These are phyloP conservation scores for Oligia fasciuncula DNA, from an alignment of 2,888 invertebrate genomes.

Conservation along the genomic window DNA sequence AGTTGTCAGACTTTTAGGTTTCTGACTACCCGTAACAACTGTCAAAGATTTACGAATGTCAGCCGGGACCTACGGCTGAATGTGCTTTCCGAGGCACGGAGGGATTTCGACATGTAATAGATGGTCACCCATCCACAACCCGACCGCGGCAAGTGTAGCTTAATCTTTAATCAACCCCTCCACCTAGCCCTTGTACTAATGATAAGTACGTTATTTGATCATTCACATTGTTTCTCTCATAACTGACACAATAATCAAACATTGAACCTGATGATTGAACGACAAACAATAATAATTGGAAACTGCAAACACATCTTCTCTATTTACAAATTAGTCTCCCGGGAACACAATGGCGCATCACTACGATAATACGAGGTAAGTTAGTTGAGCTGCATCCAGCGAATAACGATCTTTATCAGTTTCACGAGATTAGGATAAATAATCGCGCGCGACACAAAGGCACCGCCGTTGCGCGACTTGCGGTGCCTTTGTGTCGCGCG, in stretches of 20 bases:
- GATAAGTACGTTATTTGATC: background rate
- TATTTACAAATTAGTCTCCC: constrained; percentile 44
- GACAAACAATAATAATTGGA: constrained; percentile 37
- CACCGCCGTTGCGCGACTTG: too few species aligned
- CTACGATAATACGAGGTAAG: constrained; percentile 11
- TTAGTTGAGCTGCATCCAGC: constrained; percentile 28
- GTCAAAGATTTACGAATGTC: too few species aligned
- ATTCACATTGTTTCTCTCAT: background rate
- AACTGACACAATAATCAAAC: constrained; percentile 35
- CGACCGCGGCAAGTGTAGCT: too few species aligned
- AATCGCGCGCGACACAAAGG: too few species aligned
- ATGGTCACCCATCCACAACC: background rate
- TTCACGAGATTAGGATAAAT: constrained; percentile 15
- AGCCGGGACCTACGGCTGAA: too few species aligned
- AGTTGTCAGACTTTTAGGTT: too few species aligned
- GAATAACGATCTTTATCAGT: constrained; percentile 10
- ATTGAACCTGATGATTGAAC: constrained; percentile 26
- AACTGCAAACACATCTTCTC: constrained; percentile 35
- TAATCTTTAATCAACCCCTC: too few species aligned
- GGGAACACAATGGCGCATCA: constrained; percentile 16
- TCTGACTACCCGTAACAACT: too few species aligned
- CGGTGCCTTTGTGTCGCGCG: too few species aligned
- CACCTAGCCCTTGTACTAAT: too few species aligned
- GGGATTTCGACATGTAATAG: too few species aligned
- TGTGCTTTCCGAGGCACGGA: too few species aligned